Percentiles rank a stretch among this genome's conserved stretches.
Evolutionary conservation across 2,797 vertebrate genomes (phyloP).

Genomic region (Etheostoma nigrum): DNA sequence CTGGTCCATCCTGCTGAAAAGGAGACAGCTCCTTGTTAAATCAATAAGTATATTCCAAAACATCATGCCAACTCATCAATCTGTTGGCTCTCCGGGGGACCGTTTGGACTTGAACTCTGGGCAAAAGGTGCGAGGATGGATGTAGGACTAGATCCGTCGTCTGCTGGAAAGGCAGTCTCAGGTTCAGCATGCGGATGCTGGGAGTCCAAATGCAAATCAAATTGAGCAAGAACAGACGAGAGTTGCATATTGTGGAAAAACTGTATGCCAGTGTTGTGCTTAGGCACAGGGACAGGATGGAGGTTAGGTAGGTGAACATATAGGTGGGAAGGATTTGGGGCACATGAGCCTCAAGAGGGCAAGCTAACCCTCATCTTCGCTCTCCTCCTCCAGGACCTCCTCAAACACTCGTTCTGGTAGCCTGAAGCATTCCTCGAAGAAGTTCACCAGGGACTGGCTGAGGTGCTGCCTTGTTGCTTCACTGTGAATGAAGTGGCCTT

Average conservation of each 20-base stretch:
- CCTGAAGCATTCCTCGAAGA: slow-evolving; percentile 95
- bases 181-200: slow-evolving; percentile 46
- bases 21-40: slow-evolving; percentile 50
- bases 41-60: slow-evolving; percentile 52
- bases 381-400: slow-evolving; percentile 89
- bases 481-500: slow-evolving; percentile 93
- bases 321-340: slow-evolving; percentile 49
- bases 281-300: slow-evolving; percentile 39
- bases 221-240: slow-evolving; percentile 45
- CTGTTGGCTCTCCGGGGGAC: slow-evolving; percentile 34
- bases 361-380: slow-evolving; percentile 91
- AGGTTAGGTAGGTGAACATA: slow-evolving; percentile 23
- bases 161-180: slow-evolving; percentile 65
- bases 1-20: slow-evolving; percentile 59
- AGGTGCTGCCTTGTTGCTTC: slow-evolving; percentile 89
- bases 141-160: slow-evolving; percentile 19
- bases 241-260: slow-evolving; percentile 72
- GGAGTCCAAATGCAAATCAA: slow-evolving; percentile 50
- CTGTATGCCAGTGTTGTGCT: slow-evolving; percentile 71
- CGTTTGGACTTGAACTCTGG: slow-evolving; percentile 30
- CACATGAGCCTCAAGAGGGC: neutral
- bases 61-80: slow-evolving; percentile 41
- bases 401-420: slow-evolving; percentile 89
- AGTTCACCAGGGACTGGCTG: slow-evolving; percentile 92
- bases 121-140: slow-evolving; percentile 17